Conservation (phyloP, 2,797 vertebrate species). For the Luscinia luscinia region DNA sequence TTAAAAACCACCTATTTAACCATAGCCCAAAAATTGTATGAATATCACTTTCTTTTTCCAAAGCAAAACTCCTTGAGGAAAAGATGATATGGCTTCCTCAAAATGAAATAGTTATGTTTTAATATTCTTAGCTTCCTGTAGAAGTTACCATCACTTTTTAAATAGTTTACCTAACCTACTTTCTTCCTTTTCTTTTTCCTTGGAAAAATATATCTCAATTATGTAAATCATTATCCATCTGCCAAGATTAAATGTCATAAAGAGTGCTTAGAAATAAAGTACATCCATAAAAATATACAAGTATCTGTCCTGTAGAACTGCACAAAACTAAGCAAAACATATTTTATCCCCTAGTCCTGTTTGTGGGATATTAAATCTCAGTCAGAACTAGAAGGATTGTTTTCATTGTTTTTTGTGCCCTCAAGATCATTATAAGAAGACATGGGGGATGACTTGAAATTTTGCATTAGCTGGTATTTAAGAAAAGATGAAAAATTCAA, state of each 20-base stretch:
- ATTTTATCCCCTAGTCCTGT: not conserved
- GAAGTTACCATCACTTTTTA: not conserved
- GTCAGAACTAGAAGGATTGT: not conserved
- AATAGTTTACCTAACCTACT: not conserved
- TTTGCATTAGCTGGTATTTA: not conserved
- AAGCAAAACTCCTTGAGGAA: not conserved
- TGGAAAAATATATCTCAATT: conserved; percentile 15
- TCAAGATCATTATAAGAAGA: not conserved
- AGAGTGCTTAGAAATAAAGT: not conserved
- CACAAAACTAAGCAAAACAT: not conserved
- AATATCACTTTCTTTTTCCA: not conserved
- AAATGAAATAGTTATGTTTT: not conserved
- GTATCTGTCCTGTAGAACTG: not conserved
- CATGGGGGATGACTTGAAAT: not conserved
- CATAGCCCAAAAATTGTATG: not conserved
- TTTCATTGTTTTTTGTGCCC: not conserved
- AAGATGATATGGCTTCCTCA: not conserved
- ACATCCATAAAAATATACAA: not conserved
- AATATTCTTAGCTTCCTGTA: not conserved
- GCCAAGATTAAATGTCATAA: not conserved
- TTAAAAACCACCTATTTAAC: conserved; percentile 6
- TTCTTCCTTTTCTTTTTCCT: not conserved
- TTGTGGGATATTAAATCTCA: not conserved
- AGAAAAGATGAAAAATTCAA: not conserved
- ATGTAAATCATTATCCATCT: not conserved